Percentiles rank a stretch among this genome's conserved stretches.
Evolutionary conservation across 2,888 invertebrate species (phyloP).

Genomic region (Machimus atricapillus): DNA sequence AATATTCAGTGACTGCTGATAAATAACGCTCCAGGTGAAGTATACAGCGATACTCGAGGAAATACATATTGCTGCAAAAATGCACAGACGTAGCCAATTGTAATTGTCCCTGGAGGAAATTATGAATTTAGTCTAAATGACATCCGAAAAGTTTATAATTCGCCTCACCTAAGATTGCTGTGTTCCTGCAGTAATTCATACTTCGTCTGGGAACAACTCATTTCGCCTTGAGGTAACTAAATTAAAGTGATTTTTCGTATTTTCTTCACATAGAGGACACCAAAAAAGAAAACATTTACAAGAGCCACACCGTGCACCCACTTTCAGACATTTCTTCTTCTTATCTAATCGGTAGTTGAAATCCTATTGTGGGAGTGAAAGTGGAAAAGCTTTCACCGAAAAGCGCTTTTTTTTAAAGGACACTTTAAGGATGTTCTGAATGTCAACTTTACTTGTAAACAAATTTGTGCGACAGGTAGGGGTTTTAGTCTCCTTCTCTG

Average conservation of each 20-base stretch:
- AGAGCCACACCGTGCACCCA: not conserved
- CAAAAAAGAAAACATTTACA: constrained; percentile 1
- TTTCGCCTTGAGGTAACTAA: not conserved
- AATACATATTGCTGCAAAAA: constrained; percentile 46
- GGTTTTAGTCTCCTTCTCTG: not conserved
- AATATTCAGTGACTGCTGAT: constrained; percentile 51
- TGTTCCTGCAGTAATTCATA: constrained; percentile 20
- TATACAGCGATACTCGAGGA: constrained; percentile 53
- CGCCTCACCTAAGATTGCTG: constrained; percentile 18
- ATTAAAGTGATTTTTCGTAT: not conserved
- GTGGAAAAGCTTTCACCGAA: not conserved
- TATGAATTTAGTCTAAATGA: not conserved
- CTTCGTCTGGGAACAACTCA: constrained; percentile 9
- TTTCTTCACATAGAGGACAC: not conserved
- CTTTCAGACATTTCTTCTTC: constrained; percentile 22
- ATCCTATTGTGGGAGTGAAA: not conserved
- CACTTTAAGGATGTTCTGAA: not conserved
- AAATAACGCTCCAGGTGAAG: constrained; percentile 53
- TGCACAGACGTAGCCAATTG: constrained; percentile 46
- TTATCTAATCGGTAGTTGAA: not conserved
- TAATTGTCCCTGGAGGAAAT: constrained; percentile 45
- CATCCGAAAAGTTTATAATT: not conserved
- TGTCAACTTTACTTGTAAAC: not conserved
- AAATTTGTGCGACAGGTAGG: not conserved
- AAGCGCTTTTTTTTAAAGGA: constrained; percentile 5